Evolutionary conservation across 2,888 invertebrate genomes (phyloP), one percentile per base, ranked within the genome.

Genomic region (Cantharis nigra): DNA sequence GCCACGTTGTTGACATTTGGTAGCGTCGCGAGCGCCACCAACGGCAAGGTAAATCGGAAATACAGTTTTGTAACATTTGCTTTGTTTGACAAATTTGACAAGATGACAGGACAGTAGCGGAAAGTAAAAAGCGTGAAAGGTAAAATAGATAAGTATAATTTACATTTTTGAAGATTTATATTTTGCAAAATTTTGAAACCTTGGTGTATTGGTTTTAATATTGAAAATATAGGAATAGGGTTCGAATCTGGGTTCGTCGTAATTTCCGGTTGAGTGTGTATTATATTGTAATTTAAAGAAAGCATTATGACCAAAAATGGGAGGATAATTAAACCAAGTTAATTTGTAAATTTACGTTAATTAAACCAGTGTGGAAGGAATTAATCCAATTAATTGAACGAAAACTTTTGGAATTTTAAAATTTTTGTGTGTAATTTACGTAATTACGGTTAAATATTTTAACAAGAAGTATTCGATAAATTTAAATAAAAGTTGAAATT

Each of bases 281-380:
- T 23, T 23, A 23, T 7, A 23, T 23, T 23, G 23, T 23, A 23
- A 23, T 23, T 23, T 23, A 23, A 23, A 23, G 26, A 49, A 49
- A 49, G n/a, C 7, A 49, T 49, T 49, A n/a, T 49, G n/a, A 49
- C 49, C 49, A 49, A 49, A 49, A 78, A 76, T 73, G 62, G 67
- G 67, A 81, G 79, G 72, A 80, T 83, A 83, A 83, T 83, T 83
- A 83, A 85, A 82, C 81, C 83, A 79, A 81, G 81, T 82, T 85
- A 85, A 84, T 84, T 84, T 85, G 83, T 85, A 83, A 84, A 83
- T 82, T 81, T 82, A 82, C 81, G 82, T 85, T 85, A 85, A 85
- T 85, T 84, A 84, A 82, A 77, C 30, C 73, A 71, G 73, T 67
- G 79, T 72, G 64, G 77, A 72, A 71, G 72, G 72, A 73, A 74